These are phyloP conservation scores for Autographa pulchrina DNA, from an alignment of 2,888 invertebrate genomes.

Conservation along the genomic window DNA sequence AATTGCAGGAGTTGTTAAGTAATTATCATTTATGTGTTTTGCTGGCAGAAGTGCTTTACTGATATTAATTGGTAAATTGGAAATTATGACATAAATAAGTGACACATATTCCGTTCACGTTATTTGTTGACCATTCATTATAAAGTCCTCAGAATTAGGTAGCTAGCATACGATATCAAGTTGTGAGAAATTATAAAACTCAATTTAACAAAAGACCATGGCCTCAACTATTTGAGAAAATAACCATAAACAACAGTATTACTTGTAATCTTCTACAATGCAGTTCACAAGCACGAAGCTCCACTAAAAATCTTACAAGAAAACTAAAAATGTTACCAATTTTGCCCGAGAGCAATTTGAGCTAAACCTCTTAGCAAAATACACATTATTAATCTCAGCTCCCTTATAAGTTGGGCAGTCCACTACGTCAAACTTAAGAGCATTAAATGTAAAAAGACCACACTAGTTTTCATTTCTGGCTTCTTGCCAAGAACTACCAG, in stretches of 20 bases:
- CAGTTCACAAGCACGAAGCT: not conserved
- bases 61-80: too few relatives aligned
- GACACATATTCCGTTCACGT: too few relatives aligned
- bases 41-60: not conserved
- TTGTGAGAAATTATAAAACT: not conserved
- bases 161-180: not conserved
- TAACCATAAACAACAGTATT: not conserved
- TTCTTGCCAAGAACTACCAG: constrained; percentile 68
- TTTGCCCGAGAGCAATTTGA: constrained; percentile 72
- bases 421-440: constrained; percentile 85
- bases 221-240: too few relatives aligned
- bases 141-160: too few relatives aligned
- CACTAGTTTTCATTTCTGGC: constrained; percentile 73
- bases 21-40: constrained; percentile 38
- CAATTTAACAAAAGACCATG: not conserved
- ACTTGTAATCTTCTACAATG: not conserved
- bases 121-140: too few relatives aligned
- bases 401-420: constrained; percentile 75
- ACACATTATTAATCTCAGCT: constrained; percentile 80
- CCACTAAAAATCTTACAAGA: constrained; percentile 25
- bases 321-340: constrained; percentile 56
- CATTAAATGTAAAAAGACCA: constrained; percentile 83
- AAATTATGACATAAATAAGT: too few relatives aligned
- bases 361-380: constrained; percentile 81
- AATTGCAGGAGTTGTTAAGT: constrained; percentile 38